Evolutionary conservation across 2,888 invertebrate genomes (phyloP), one percentile per base, ranked within the genome.

Genomic region (Trichopria drosophilae): DNA sequence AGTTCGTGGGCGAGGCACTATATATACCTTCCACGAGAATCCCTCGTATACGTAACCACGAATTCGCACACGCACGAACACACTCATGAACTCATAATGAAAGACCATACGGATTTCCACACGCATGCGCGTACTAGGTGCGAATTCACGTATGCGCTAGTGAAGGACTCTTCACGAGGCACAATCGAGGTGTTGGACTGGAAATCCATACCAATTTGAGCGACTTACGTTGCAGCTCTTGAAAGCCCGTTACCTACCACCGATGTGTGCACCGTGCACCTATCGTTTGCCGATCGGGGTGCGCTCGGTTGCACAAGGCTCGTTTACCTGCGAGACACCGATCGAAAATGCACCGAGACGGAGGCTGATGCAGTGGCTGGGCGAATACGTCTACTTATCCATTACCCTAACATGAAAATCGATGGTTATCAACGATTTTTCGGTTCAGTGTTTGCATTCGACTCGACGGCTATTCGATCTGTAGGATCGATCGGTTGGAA

Each of bases 171-270:
- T 72, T 69, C 65, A 72, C 59, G 45, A 53, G 61, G 68, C 65
- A 73, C 73, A 75, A 75, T 75, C 71, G 72, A 75, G 75, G 75
- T 75, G 75, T 75, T 71, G 74, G 71, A 72, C 72, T 73, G 75
- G 74, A 75, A 75, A 75, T 72, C 69, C 71, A 72, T 74, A 73
- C 69, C 71, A 72, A 75, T 75, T 74, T 73, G 63, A 71, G 66
- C 66, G 69, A 72, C 72, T 71, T 70, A 67, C 65, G 60, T 62
- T 57, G 62, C 63, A 64, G 64, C 66, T 65, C 63, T 67, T 69
- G 66, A 70, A 68, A 68, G 65, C 59, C 51, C 51, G 58, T 58
- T 59, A 54, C 37, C 51, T 54, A 54, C 51, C 47, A 52, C 42
- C 24, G 41, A 43, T 46, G 29, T 48, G 42, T 12, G 28, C 40